Evolutionary conservation across 2,797 vertebrate species (phyloP).

Genomic region (Eremophila alpestris): DNA sequence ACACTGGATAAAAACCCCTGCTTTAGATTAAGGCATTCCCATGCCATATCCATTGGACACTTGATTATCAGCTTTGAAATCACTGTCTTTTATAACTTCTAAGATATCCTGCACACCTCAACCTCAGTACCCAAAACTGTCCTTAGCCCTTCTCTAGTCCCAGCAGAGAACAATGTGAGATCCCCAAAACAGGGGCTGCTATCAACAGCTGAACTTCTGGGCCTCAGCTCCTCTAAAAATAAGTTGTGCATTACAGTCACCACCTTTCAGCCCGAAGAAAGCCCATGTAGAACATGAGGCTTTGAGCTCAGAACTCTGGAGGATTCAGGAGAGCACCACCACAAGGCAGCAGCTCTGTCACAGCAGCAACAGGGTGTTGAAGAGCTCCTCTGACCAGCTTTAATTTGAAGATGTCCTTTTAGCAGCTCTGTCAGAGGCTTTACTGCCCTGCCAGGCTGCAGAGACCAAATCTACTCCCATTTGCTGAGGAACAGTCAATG

Average conservation of each 20-base stretch:
- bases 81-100: neutral
- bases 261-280: neutral
- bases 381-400: neutral
- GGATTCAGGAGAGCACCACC: neutral
- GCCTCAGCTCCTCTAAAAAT: neutral
- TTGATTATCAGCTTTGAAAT: neutral
- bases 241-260: neutral
- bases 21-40: neutral
- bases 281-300: fast-evolving
- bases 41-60: neutral
- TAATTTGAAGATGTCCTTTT: neutral
- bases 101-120: neutral
- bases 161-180: neutral
- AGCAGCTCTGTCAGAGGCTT: neutral
- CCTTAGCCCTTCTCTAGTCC: neutral
- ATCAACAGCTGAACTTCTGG: neutral
- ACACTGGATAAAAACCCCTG: no score
- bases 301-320: neutral
- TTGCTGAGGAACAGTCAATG: neutral
- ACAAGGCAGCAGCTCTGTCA: neutral
- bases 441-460: neutral
- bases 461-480: neutral
- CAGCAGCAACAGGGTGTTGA: neutral
- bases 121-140: neutral
- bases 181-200: neutral